phyloP scores from a whole-genome alignment of 2,888 invertebrate genomes.

The Platycheirus rosarum region DNA sequence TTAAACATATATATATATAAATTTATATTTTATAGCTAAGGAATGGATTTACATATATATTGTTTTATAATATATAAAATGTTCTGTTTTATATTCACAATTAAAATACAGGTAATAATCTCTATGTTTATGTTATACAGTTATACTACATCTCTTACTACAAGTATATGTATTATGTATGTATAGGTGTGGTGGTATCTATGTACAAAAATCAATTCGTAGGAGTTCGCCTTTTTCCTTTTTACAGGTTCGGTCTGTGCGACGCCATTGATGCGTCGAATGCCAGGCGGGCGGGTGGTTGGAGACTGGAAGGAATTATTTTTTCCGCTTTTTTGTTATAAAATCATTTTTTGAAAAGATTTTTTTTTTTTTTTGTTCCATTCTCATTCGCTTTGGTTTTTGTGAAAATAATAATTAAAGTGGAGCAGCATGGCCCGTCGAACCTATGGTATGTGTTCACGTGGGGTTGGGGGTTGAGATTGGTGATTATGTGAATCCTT shows the following conservation, averaged over 20 bases:
- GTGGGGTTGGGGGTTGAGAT: constrained; percentile 14
- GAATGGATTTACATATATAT: constrained; percentile 17
- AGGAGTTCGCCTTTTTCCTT: constrained; percentile 44
- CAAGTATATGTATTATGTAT: constrained; percentile 53
- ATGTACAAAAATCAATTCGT: constrained; percentile 69
- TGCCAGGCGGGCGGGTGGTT: not conserved
- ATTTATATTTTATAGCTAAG: constrained; percentile 23
- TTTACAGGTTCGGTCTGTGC: constrained; percentile 37
- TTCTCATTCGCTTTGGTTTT: constrained; percentile 17
- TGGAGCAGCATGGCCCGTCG: constrained; percentile 62
- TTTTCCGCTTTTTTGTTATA: constrained; percentile 36
- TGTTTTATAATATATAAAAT: constrained; percentile 69
- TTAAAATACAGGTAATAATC: constrained; percentile 66
- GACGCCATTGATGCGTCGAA: constrained; percentile 10
- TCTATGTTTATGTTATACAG: too few species aligned
- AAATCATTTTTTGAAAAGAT: constrained; percentile 25
- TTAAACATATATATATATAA: constrained; percentile 40
- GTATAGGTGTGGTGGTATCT: constrained; percentile 58
- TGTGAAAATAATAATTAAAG: constrained; percentile 57
- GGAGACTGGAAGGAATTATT: constrained; percentile 5
- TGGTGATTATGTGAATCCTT: constrained; percentile 49
- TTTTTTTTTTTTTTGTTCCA: constrained; percentile 6
- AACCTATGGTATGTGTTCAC: constrained; percentile 45
- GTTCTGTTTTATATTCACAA: constrained; percentile 64
- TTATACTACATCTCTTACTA: constrained; percentile 40